phyloP scores from a whole-genome alignment of 2,113 vertebrate species.

The Acanthochromis polyacanthus region DNA sequence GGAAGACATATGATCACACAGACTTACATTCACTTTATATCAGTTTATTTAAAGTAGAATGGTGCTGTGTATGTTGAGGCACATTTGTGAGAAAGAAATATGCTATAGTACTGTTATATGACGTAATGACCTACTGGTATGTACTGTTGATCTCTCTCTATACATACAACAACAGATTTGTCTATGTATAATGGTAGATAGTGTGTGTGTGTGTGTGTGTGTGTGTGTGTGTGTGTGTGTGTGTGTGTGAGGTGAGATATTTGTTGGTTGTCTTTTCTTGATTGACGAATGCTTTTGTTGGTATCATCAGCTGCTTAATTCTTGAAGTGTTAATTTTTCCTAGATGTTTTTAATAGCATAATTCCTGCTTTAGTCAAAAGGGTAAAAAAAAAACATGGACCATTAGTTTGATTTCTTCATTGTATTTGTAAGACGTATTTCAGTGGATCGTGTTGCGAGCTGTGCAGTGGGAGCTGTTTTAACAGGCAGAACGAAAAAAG shows the following conservation, averaged over 20 bases:
- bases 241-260: neutral
- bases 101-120: constrained; percentile 18
- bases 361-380: neutral
- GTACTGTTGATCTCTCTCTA: constrained; percentile 28
- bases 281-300: neutral
- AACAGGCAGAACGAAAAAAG: constrained; percentile 29
- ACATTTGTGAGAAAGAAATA: neutral
- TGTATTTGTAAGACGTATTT: constrained; percentile 1
- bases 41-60: constrained; percentile 30
- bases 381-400: constrained; percentile 1
- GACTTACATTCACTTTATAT: constrained; percentile 30
- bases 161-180: constrained; percentile 41
- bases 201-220: neutral
- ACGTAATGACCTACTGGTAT: constrained; percentile 53
- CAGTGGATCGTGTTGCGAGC: neutral
- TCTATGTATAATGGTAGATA: constrained; percentile 32
- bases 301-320: too few relatives aligned
- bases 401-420: neutral
- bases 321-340: neutral
- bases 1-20: constrained; percentile 24
- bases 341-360: neutral
- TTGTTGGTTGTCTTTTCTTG: neutral
- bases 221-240: constrained; percentile 3
- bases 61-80: constrained; percentile 6
- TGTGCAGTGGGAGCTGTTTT: constrained; percentile 11